Percentiles rank a stretch among this genome's conserved stretches.
phyloP scores from a whole-genome alignment of 2,888 invertebrate genomes.

The Sinodicranocentrus sp. region DNA sequence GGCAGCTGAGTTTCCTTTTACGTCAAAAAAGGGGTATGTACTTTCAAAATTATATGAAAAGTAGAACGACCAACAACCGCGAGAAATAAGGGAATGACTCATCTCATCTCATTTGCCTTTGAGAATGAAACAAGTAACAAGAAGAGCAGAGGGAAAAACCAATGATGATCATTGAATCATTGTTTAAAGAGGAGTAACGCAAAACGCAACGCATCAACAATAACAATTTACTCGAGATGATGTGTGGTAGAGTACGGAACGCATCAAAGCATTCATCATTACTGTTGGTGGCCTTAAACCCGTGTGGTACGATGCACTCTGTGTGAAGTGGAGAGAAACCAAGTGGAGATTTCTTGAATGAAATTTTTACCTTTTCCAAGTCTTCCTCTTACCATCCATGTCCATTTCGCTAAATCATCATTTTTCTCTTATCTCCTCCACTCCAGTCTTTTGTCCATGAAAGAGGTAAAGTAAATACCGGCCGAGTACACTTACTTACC shows the following conservation, averaged over 20 bases:
- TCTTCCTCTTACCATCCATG: no score
- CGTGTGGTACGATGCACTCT: conserved; percentile 42
- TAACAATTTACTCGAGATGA: conserved; percentile 11
- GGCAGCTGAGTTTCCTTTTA: conserved; percentile 7
- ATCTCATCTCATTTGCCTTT: conserved; percentile 53
- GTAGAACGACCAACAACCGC: conserved; percentile 53
- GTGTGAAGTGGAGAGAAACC: not conserved
- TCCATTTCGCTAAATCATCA: conserved; percentile 53
- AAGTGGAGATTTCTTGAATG: conserved; percentile 48
- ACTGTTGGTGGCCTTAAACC: conserved; percentile 55
- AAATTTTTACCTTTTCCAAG: conserved; percentile 26
- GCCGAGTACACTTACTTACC: not conserved
- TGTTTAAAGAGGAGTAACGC: conserved; percentile 39
- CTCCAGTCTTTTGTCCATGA: conserved; percentile 8
- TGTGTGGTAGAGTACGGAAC: conserved; percentile 18
- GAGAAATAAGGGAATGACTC: conserved; percentile 54
- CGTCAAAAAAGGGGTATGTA: conserved; percentile 29
- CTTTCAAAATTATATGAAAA: conserved; percentile 28
- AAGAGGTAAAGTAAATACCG: conserved; percentile 26
- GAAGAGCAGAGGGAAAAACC: conserved; percentile 35
- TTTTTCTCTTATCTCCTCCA: conserved; percentile 19
- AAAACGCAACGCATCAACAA: conserved; percentile 38
- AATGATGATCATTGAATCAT: conserved; percentile 43
- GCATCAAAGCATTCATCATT: conserved; percentile 43
- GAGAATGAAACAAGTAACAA: conserved; percentile 5